Percentiles rank a stretch among this genome's conserved stretches.
Conservation (phyloP, 2,113 vertebrate genomes). For the Progne subis region DNA sequence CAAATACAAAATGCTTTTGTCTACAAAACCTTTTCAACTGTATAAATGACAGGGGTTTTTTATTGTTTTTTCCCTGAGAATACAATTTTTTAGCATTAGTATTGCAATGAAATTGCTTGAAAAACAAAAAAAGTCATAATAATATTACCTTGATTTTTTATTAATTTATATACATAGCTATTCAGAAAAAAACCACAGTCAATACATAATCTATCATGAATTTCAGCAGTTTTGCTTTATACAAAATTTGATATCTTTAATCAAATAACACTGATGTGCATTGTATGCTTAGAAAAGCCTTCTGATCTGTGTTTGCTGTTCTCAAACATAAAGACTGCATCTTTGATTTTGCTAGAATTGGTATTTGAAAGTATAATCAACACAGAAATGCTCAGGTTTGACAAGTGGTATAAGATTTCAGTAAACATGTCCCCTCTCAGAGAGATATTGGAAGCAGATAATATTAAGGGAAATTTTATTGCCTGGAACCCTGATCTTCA, state of each 20-base stretch:
- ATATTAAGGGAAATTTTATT: constrained; percentile 30
- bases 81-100: neutral
- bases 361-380: constrained; percentile 29
- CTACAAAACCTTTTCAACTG: constrained; percentile 11
- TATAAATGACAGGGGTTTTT: neutral
- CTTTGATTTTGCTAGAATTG: neutral
- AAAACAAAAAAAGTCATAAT: constrained; percentile 18
- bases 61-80: neutral
- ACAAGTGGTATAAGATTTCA: constrained; percentile 28
- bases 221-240: neutral
- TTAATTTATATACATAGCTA: neutral
- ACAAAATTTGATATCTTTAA: neutral
- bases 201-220: neutral
- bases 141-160: neutral
- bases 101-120: constrained; percentile 42
- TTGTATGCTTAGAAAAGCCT: neutral
- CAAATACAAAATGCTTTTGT: constrained; percentile 27
- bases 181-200: neutral
- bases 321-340: neutral
- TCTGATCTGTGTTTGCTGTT: neutral
- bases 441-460: constrained; percentile 22
- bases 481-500: constrained; percentile 24
- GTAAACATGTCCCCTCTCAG: neutral
- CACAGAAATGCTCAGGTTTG: constrained; percentile 32
- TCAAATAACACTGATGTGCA: neutral